These are phyloP conservation scores for Nansenia antarctica DNA, from an alignment of 2,113 vertebrate genomes.

Conservation along the genomic window DNA sequence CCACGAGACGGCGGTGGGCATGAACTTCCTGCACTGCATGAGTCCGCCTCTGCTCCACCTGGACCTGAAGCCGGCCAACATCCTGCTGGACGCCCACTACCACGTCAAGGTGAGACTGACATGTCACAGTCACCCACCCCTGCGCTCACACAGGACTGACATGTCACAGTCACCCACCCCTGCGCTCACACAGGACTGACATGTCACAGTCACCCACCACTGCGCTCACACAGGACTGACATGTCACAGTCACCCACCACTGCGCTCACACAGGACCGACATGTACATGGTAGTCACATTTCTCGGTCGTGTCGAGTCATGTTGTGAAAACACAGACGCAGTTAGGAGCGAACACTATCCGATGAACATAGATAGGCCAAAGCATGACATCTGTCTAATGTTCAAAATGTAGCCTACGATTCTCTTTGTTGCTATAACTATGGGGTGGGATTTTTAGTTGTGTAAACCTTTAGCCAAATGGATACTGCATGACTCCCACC, in stretches of 20 bases:
- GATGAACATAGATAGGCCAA: background rate
- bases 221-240: too few species aligned
- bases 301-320: conserved; percentile 19
- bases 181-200: too few species aligned
- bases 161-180: too few species aligned
- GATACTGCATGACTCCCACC: background rate
- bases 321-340: background rate
- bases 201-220: too few species aligned
- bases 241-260: too few species aligned
- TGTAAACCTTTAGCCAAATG: background rate
- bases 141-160: background rate
- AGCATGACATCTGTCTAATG: background rate
- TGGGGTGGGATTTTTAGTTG: background rate
- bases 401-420: background rate
- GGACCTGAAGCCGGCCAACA: conserved; percentile 97
- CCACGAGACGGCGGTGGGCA: conserved; percentile 94
- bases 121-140: background rate
- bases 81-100: conserved; percentile 95
- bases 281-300: too few species aligned
- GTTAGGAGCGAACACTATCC: background rate
- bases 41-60: conserved; percentile 91
- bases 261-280: too few species aligned
- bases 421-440: too few species aligned
- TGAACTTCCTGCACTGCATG: conserved; percentile 99
- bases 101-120: conserved; percentile 86